A percentile compares a stretch with the other conserved stretches of the same genome.
phyloP scores from a whole-genome alignment of 1,140 invertebrate species.

The Eubasilissa regina region DNA sequence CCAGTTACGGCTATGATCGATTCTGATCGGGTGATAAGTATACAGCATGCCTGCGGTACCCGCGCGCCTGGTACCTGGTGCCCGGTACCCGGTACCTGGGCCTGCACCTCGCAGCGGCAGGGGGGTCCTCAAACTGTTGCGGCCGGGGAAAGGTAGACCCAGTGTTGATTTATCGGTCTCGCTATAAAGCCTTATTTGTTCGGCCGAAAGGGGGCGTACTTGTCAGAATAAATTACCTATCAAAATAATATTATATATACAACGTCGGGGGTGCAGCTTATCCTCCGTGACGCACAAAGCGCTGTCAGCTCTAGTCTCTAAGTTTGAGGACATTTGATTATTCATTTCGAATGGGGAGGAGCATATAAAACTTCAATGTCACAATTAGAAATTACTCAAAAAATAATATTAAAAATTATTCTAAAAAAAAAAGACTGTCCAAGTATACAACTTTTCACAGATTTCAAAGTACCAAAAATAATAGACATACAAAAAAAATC shows the following conservation, averaged over 20 bases:
- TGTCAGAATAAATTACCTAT: conserved; percentile 45
- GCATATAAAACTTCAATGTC: too few relatives aligned
- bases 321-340: background rate
- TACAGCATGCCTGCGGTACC: conserved; percentile 19
- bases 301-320: background rate
- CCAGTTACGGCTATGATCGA: conserved; percentile 57
- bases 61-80: background rate
- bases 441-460: too few relatives aligned
- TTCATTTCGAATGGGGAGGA: too few relatives aligned
- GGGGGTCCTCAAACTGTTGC: conserved; percentile 22
- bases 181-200: conserved; percentile 33
- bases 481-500: too few relatives aligned
- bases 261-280: conserved; percentile 8
- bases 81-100: background rate
- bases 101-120: too few relatives aligned
- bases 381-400: too few relatives aligned
- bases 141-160: background rate
- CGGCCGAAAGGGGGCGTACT: conserved; percentile 30
- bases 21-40: conserved; percentile 57
- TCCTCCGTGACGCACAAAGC: background rate
- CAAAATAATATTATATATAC: conserved; percentile 25
- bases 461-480: too few relatives aligned
- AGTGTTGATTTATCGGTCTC: conserved; percentile 23
- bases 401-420: too few relatives aligned
- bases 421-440: too few relatives aligned